Evolutionary conservation across 2,888 invertebrate genomes (phyloP).

Genomic region (Pristionchus entomophagus): DNA sequence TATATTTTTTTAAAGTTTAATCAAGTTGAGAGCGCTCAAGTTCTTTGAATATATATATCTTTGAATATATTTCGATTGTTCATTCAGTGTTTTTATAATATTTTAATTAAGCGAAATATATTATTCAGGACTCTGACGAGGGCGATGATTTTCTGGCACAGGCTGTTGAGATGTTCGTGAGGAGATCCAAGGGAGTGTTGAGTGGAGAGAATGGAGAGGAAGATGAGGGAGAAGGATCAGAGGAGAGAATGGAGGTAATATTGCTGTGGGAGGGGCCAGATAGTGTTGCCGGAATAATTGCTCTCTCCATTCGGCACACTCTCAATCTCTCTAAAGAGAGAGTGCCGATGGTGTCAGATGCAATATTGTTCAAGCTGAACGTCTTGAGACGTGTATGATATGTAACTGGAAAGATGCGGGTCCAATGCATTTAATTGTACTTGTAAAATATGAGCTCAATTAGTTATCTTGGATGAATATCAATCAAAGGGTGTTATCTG

Average conservation of each 20-base stretch:
- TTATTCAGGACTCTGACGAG: background rate
- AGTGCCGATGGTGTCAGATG: too few relatives aligned
- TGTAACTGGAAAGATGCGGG: background rate
- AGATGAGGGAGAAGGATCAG: background rate
- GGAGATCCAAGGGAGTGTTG: background rate
- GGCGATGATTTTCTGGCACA: background rate
- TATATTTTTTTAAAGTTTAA: too few relatives aligned
- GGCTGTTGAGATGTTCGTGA: conserved; percentile 12
- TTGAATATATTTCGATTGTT: background rate
- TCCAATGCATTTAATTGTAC: background rate
- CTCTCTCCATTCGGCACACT: too few relatives aligned
- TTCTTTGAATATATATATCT: too few relatives aligned
- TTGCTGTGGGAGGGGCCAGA: background rate
- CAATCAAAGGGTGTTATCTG: background rate
- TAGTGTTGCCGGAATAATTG: too few relatives aligned
- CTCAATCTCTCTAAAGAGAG: too few relatives aligned
- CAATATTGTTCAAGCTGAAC: background rate
- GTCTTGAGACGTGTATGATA: background rate
- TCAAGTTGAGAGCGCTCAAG: too few relatives aligned
- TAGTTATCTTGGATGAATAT: background rate
- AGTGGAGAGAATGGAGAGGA: conserved; percentile 21
- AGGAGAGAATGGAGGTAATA: background rate
- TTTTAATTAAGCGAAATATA: too few relatives aligned
- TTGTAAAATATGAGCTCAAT: background rate
- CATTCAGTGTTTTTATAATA: background rate